A percentile compares a stretch with the other conserved stretches of the same genome.
Conservation (phyloP, 2,113 vertebrate species). For the pig (Sus scrofa) region DNA sequence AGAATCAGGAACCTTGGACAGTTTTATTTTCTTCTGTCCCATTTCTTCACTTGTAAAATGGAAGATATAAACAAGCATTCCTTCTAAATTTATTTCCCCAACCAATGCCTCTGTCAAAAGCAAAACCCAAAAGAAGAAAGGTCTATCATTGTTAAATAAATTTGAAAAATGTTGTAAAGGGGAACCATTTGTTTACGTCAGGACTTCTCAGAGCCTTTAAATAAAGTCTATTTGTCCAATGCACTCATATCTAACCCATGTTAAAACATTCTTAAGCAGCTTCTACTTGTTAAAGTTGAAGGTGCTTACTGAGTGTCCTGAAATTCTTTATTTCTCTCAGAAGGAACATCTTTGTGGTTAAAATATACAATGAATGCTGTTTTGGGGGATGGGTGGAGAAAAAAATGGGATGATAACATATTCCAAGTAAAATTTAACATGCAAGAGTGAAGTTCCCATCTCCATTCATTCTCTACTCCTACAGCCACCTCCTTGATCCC, state of each 20-base stretch:
- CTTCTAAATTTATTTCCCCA: background rate
- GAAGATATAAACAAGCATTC: background rate
- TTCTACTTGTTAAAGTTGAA: background rate
- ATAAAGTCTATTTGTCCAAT: background rate
- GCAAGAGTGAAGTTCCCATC: background rate
- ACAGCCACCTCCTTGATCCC: background rate
- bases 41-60: background rate
- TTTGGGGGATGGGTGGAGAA: background rate
- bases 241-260: background rate
- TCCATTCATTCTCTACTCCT: background rate
- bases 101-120: background rate
- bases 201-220: background rate
- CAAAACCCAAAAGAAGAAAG: background rate
- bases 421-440: background rate
- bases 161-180: background rate
- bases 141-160: background rate
- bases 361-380: background rate
- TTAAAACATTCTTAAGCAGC: background rate
- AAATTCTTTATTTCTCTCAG: conserved; percentile 6
- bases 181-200: background rate
- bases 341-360: background rate
- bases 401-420: background rate
- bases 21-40: background rate
- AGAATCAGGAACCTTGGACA: background rate
- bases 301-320: background rate